Conservation (phyloP, 2,113 vertebrate genomes). For the Mixornis gularis region DNA sequence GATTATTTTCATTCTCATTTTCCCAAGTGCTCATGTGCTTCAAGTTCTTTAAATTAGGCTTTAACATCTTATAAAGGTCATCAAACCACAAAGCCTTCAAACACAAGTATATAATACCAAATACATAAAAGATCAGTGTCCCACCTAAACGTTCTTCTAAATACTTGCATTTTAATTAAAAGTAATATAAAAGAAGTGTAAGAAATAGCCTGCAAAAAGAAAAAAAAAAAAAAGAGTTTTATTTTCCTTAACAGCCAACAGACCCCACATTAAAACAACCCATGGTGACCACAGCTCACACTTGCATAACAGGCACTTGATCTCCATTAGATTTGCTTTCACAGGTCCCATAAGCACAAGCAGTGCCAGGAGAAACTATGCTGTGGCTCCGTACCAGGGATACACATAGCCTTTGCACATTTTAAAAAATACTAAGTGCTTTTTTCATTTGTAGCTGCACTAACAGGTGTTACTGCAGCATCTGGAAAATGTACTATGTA, state of each 20-base stretch:
- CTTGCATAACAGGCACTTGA: rapidly evolving
- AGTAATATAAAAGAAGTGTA: neutral
- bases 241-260: neutral
- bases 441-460: neutral
- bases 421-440: neutral
- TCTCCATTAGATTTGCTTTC: neutral
- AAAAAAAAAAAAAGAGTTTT: neutral
- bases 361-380: neutral
- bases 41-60: neutral
- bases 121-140: neutral
- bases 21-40: neutral
- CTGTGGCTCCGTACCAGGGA: neutral
- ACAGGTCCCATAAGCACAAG: neutral
- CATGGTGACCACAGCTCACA: rapidly evolving
- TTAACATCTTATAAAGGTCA: neutral
- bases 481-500: neutral
- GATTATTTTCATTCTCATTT: neutral
- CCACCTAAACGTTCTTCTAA: neutral
- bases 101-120: neutral
- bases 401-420: neutral
- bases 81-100: neutral
- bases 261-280: neutral
- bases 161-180: neutral
- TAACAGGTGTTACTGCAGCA: neutral
- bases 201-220: neutral